phyloP scores from a whole-genome alignment of 2,113 vertebrate species.

The Hippocampus abdominalis region DNA sequence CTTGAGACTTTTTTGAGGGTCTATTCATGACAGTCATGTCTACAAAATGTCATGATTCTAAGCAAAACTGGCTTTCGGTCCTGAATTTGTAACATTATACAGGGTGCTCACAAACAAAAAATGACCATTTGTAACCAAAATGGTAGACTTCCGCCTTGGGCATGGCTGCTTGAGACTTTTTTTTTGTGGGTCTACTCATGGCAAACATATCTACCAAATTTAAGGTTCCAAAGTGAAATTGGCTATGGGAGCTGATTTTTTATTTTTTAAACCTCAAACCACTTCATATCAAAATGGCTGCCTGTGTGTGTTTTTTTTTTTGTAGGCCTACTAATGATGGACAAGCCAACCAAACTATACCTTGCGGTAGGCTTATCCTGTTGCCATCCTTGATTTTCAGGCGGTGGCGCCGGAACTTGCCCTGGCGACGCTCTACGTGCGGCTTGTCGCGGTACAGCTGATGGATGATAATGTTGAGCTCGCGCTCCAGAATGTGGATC shows the following conservation, averaged over 20 bases:
- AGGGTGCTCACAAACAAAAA: background rate
- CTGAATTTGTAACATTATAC: no score
- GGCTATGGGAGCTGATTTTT: background rate
- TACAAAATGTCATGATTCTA: no score
- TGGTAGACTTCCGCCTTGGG: background rate
- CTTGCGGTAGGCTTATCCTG: conserved; percentile 93
- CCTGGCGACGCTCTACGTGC: conserved; percentile 89
- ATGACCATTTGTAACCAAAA: background rate
- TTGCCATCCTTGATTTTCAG: conserved; percentile 93
- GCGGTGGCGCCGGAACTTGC: conserved; percentile 89
- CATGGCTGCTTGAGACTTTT: background rate
- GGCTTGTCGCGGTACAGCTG: conserved; percentile 97
- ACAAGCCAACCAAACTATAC: conserved; percentile 52
- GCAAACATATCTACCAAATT: background rate
- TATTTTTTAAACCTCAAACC: background rate
- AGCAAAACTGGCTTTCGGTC: no score
- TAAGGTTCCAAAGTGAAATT: background rate
- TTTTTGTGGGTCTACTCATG: background rate
- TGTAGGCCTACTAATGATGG: no score
- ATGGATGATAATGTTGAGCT: conserved; percentile 97
- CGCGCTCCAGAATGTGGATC: conserved; percentile 93
- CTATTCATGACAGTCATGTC: no score
- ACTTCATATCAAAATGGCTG: background rate
- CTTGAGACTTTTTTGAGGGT: no score
- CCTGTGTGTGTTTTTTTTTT: no score